Evolutionary conservation across 64 coral and sea anemone genomes (phyloP).

Genomic region (Dendronephthya gigantea): DNA sequence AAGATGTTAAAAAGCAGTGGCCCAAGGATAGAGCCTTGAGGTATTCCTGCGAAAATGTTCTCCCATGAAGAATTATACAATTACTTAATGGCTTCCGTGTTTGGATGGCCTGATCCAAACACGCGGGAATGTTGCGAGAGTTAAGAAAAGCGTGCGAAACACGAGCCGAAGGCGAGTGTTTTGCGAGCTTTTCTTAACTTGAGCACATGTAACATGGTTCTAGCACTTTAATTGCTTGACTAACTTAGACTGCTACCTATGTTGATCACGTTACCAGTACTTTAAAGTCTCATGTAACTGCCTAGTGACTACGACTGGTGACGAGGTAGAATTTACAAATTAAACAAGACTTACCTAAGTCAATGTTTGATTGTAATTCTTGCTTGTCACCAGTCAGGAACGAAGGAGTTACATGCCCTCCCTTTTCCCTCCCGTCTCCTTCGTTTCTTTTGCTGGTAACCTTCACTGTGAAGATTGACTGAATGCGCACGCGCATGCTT

Average conservation of each 20-base stretch:
- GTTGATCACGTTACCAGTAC: slow-evolving; percentile 13
- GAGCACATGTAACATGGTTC: too few species aligned
- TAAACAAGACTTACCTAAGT: slow-evolving; percentile 29
- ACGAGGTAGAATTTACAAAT: slow-evolving; percentile 28
- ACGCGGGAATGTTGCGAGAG: too few species aligned
- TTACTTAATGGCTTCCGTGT: too few species aligned
- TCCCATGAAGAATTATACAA: slow-evolving; percentile 35
- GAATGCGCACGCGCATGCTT: slow-evolving; percentile 21
- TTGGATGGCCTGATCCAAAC: too few species aligned
- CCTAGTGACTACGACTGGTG: slow-evolving; percentile 37
- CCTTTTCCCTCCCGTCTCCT: slow-evolving; percentile 1
- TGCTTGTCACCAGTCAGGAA: not conserved
- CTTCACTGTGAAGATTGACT: not conserved
- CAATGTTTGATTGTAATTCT: slow-evolving; percentile 14
- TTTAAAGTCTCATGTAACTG: slow-evolving; percentile 44
- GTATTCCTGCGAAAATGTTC: slow-evolving; percentile 32
- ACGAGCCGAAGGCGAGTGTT: too few species aligned
- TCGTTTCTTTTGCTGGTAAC: slow-evolving; percentile 1
- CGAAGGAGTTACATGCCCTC: not conserved
- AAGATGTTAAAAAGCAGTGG: slow-evolving; percentile 9
- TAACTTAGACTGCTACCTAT: too few species aligned
- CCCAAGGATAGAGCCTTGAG: slow-evolving; percentile 32
- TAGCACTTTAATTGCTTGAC: too few species aligned
- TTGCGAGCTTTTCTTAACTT: too few species aligned
- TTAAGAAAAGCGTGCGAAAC: too few species aligned